Percentiles rank a stretch among this genome's conserved stretches.
Evolutionary conservation across 64 coral and sea anemone species (phyloP).

Genomic region (Montipora foliosa): DNA sequence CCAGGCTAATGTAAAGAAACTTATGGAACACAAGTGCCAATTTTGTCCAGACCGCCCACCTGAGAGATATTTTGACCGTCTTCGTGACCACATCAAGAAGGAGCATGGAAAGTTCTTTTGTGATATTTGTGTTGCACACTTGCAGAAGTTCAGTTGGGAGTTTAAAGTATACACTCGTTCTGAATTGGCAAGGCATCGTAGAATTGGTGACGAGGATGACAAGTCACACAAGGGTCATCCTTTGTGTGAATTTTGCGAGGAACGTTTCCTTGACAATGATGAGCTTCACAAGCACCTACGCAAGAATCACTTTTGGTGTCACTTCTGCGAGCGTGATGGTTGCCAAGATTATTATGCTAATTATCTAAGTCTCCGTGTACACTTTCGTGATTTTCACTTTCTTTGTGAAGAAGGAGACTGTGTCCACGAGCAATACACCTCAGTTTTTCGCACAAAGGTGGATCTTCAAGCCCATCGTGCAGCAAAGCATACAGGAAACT

Average conservation of each 20-base stretch:
- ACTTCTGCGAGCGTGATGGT: conserved; percentile 95
- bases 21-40: conserved; percentile 79
- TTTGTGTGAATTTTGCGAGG: conserved; percentile 88
- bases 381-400: conserved; percentile 82
- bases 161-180: conserved; percentile 76
- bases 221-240: conserved; percentile 94
- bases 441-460: conserved; percentile 92
- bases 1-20: conserved; percentile 72
- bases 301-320: conserved; percentile 96
- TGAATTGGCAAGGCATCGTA: conserved; percentile 81
- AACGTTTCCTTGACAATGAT: conserved; percentile 90
- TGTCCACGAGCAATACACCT: conserved; percentile 79
- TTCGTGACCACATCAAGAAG: conserved; percentile 79
- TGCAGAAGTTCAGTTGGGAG: conserved; percentile 84
- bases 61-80: conserved; percentile 44
- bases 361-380: conserved; percentile 77
- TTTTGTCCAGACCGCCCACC: conserved; percentile 52
- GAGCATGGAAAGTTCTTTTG: conserved; percentile 78
- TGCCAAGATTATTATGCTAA: conserved; percentile 85
- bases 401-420: conserved; percentile 97
- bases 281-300: conserved; percentile 87
- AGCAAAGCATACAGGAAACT: conserved; percentile 76
- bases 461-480: conserved; percentile 94
- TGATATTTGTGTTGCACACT: conserved; percentile 84
- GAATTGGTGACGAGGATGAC: conserved; percentile 86